phyloP scores from a whole-genome alignment of 2,113 vertebrate genomes.

The Dipodomys stephensi region DNA sequence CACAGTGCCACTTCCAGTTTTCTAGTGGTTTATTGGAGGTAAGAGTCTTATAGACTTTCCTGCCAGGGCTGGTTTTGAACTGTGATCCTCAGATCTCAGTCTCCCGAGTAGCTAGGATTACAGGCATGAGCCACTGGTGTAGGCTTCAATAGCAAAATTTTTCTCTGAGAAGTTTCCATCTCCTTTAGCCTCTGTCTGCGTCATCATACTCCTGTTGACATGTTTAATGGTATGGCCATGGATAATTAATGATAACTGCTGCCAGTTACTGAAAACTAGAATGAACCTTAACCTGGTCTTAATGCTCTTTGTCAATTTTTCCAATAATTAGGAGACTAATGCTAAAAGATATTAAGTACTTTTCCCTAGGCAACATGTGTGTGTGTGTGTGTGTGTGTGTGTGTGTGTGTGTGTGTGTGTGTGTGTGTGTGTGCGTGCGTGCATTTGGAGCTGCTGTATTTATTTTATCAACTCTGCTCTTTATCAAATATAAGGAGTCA shows the following conservation, averaged over 20 bases:
- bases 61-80: too few species aligned
- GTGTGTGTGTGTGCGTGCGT: too few species aligned
- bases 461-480: not conserved
- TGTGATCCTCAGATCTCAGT: too few species aligned
- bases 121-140: too few species aligned
- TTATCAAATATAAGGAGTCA: not conserved
- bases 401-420: too few species aligned
- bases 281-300: not conserved
- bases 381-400: too few species aligned
- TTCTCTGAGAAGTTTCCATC: not conserved
- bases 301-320: constrained; percentile 32
- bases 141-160: not conserved
- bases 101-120: too few species aligned
- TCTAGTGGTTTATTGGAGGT: too few species aligned
- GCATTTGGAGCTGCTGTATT: not conserved
- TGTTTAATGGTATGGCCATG: not conserved
- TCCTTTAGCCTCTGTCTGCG: not conserved
- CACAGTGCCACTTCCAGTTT: too few species aligned
- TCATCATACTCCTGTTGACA: not conserved
- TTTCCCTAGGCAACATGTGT: not conserved
- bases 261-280: not conserved
- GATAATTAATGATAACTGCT: not conserved
- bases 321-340: not conserved
- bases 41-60: too few species aligned
- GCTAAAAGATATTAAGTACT: not conserved